Evolutionary conservation across 2,113 vertebrate genomes (phyloP).

Genomic region (Aphelocoma coerulescens): DNA sequence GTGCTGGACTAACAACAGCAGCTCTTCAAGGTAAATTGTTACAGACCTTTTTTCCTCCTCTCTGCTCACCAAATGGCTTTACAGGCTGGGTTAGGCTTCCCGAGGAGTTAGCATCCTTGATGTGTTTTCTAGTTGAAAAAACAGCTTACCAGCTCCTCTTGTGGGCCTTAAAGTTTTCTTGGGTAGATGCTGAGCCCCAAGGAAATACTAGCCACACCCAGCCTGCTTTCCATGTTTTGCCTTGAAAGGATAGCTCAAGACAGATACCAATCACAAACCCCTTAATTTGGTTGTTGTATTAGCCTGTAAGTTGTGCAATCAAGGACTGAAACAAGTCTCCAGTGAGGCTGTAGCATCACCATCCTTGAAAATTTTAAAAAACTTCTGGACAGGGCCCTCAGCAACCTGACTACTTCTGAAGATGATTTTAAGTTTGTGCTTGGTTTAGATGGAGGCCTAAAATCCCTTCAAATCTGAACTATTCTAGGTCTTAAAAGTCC

Average conservation of each 20-base stretch:
- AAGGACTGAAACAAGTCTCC: neutral
- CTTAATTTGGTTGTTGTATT: neutral
- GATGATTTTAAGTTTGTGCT: neutral
- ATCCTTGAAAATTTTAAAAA: neutral
- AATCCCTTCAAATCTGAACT: neutral
- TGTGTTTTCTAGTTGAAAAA: neutral
- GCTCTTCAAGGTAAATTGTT: neutral
- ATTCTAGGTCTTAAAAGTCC: neutral
- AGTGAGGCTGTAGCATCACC: neutral
- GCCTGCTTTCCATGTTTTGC: neutral
- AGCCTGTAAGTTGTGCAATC: neutral
- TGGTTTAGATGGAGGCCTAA: neutral
- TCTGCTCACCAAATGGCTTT: neutral
- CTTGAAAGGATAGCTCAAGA: neutral
- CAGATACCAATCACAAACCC: neutral
- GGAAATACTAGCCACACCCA: neutral
- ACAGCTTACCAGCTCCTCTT: neutral
- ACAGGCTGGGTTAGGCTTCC: neutral
- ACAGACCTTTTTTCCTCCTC: neutral
- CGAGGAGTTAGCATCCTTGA: neutral
- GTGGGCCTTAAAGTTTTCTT: neutral
- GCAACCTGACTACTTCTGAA: neutral
- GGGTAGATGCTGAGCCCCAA: neutral
- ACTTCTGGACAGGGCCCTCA: neutral
- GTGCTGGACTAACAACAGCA: neutral